Conservation (phyloP, 2,888 invertebrate species). For the Andrena trimmerana region DNA sequence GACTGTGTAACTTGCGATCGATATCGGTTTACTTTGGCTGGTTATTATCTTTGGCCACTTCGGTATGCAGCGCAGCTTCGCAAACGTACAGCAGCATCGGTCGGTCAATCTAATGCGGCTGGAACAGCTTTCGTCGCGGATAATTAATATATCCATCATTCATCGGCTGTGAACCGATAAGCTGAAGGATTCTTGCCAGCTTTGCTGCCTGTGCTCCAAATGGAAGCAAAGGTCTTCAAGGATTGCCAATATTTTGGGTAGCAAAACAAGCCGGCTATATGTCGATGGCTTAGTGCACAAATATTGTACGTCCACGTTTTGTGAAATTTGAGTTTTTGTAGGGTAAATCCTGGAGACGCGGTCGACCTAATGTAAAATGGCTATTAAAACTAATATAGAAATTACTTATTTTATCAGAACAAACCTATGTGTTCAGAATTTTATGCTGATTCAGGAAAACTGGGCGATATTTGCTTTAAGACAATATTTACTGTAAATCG, state of each 20-base stretch:
- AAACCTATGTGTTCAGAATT: too few species aligned
- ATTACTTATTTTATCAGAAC: too few species aligned
- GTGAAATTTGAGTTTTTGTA: too few species aligned
- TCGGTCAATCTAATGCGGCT: conserved; percentile 18
- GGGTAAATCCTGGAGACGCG: too few species aligned
- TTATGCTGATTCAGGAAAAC: too few species aligned
- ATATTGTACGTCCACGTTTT: not conserved
- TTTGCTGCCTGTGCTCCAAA: not conserved
- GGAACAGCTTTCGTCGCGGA: conserved; percentile 8
- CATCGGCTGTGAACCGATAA: conserved; percentile 32
- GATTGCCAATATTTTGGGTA: not conserved
- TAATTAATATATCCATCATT: conserved; percentile 54
- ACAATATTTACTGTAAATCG: too few species aligned
- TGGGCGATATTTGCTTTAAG: too few species aligned
- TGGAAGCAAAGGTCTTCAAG: not conserved
- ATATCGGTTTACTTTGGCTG: conserved; percentile 48
- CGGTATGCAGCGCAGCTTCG: conserved; percentile 34
- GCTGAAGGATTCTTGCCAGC: conserved; percentile 19
- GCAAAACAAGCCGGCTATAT: not conserved
- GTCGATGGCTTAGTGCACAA: not conserved
- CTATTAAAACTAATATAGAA: too few species aligned
- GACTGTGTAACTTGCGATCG: conserved; percentile 35
- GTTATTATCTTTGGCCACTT: conserved; percentile 45
- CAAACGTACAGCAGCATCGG: conserved; percentile 20
- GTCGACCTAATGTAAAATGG: too few species aligned